A percentile compares a stretch with the other conserved stretches of the same genome.
phyloP scores from a whole-genome alignment of 2,888 invertebrate genomes.

The Odontothrips loti region DNA sequence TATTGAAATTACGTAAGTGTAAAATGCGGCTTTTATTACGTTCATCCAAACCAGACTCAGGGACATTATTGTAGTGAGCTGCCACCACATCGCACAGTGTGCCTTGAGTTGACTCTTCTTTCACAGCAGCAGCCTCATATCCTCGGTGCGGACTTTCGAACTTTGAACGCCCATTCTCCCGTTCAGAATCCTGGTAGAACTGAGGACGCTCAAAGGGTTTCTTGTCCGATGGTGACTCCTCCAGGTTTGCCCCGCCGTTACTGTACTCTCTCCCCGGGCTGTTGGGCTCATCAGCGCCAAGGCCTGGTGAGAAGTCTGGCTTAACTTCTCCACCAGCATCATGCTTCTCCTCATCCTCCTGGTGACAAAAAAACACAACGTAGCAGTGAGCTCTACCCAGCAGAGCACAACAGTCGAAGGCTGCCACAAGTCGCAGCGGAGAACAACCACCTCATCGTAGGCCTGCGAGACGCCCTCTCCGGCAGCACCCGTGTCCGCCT shows the following conservation, averaged over 20 bases:
- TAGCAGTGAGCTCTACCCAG: no score
- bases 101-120: neutral
- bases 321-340: no score
- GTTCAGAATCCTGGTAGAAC: neutral
- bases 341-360: no score
- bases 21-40: constrained; percentile 87
- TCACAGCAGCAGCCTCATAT: neutral
- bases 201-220: neutral
- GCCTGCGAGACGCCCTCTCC: no score
- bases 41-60: constrained; percentile 74
- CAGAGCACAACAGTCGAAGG: no score
- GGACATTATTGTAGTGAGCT: constrained; percentile 86
- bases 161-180: neutral
- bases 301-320: no score
- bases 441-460: no score
- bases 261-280: neutral
- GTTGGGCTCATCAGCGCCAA: no score
- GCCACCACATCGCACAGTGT: constrained; percentile 61
- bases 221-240: neutral
- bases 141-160: neutral
- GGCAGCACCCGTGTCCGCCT: no score
- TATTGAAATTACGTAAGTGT: constrained; percentile 94
- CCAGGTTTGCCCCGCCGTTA: neutral
- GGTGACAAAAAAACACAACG: no score
- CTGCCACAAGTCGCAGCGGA: no score